Evolutionary conservation across 1,140 invertebrate species (phyloP), one percentile per base, ranked within the genome.

Genomic region (Centruroides sculpturatus): DNA sequence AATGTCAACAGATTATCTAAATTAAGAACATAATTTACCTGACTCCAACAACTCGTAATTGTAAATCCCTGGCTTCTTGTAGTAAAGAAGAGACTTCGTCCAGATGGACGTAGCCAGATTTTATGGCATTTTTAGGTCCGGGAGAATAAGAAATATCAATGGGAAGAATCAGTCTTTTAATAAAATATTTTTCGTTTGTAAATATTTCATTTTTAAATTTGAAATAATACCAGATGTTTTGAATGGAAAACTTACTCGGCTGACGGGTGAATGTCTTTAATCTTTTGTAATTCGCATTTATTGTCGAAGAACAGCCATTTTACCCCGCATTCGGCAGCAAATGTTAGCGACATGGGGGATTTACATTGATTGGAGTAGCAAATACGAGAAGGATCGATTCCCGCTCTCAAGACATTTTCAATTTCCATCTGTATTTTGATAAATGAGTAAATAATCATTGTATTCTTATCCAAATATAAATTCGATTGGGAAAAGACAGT

Each of bases 301-400:
- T 90, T 97, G 74, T 98, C 95, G 74, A 97, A 96, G 3, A 94
- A 98, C 85, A 97, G 92, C 34, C 82, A 78, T 63, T 81, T 76
- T 35, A 98, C 87, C 3, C 85, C 82, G 7, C 81, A 74, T 46
- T 83, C 78, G 11, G 81, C 78, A 54, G 95, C 92, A 79, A 92
- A 86, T 55, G 83, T 82, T 67, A 99, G 85, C 73, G 93, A 92
- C 13, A 88, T 92, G 13, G 83, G 81, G 60, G 89, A 89, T 73
- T 98, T 98, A 66, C 92, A 92, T 1, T 95, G 94, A 79, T 99
- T 98, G 47, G 95, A 95, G 75, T 94, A 98, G 68, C 98, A 92
- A 61, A 98, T 95, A 66, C 85, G 83, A 5, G 81, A 81, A 0
- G 90, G 79, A 47, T 79, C 72, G 0, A 96, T 87, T 35, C 87